Evolutionary conservation across 2,113 vertebrate species (phyloP).

Genomic region (Rhea americana): DNA sequence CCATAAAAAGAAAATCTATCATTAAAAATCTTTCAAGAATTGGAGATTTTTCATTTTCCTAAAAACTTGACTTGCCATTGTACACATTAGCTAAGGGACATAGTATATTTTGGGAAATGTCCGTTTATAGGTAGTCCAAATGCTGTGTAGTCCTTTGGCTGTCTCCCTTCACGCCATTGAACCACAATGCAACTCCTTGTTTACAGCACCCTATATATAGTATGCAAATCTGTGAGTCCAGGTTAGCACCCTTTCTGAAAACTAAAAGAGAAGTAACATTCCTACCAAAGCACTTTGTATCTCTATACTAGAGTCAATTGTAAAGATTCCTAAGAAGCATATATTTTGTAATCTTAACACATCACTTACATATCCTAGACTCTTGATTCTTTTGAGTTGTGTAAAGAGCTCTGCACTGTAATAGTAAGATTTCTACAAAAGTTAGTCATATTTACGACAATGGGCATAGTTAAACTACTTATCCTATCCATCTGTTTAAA

Average conservation of each 20-base stretch:
- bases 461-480: conserved; percentile 9
- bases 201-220: not conserved
- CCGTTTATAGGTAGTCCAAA: not conserved
- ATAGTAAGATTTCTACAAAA: not conserved
- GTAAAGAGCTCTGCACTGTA: not conserved
- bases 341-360: conserved; percentile 15
- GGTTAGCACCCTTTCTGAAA: not conserved
- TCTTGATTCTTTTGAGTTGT: not conserved
- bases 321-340: conserved; percentile 2
- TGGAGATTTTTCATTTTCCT: not conserved
- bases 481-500: conserved; percentile 13
- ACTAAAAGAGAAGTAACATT: not conserved
- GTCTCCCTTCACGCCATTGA: not conserved
- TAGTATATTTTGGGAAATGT: rapidly evolving
- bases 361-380: not conserved
- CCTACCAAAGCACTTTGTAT: not conserved
- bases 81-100: not conserved
- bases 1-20: not conserved
- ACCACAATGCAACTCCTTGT: not conserved
- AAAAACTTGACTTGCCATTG: not conserved
- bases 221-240: not conserved
- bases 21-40: not conserved
- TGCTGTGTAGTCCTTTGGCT: not conserved
- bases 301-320: not conserved
- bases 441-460: not conserved